These are phyloP conservation scores for Pipra filicauda DNA, from an alignment of 2,113 vertebrate species.

Conservation along the genomic window DNA sequence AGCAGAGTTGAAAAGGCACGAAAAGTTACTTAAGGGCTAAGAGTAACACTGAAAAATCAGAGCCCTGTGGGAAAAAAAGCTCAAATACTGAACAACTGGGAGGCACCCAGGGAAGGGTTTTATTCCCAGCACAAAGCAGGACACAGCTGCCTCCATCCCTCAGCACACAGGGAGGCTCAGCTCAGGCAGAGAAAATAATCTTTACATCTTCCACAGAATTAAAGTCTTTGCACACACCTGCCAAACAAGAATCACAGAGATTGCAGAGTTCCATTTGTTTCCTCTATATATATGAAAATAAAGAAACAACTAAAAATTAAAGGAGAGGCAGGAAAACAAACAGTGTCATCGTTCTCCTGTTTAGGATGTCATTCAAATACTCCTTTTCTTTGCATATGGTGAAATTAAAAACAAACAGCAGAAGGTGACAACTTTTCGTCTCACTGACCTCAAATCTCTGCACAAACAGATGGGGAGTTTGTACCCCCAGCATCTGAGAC, in stretches of 20 bases:
- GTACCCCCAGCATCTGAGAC: neutral
- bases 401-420: neutral
- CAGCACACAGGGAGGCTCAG: neutral
- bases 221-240: neutral
- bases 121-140: neutral
- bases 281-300: neutral
- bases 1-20: neutral
- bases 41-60: neutral
- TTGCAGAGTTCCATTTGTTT: too few species aligned
- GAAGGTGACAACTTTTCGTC: neutral
- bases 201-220: neutral
- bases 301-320: neutral
- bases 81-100: neutral
- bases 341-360: neutral
- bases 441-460: neutral
- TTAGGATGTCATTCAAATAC: neutral
- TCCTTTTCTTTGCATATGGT: neutral
- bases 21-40: slow-evolving; percentile 37
- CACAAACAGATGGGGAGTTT: neutral
- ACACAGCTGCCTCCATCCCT: neutral
- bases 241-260: neutral
- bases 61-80: neutral
- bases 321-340: neutral
- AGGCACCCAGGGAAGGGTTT: neutral
- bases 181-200: neutral